Evolutionary conservation across 2,113 vertebrate species (phyloP).

Genomic region (Columba janthina): DNA sequence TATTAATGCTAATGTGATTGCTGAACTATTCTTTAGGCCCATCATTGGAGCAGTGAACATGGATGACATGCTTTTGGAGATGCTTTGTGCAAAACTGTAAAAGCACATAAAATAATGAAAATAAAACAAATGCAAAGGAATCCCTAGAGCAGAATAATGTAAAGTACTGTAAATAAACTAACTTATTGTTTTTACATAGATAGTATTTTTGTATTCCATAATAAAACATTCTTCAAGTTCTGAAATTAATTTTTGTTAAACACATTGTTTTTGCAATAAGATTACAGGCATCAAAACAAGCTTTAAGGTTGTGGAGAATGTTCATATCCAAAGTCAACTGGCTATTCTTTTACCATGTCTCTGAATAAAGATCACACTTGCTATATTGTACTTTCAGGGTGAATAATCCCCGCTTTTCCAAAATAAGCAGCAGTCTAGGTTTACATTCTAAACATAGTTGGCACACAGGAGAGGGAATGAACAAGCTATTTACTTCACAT

Average conservation of each 20-base stretch:
- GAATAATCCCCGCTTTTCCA: background rate
- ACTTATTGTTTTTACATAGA: constrained; percentile 84
- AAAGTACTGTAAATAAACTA: constrained; percentile 78
- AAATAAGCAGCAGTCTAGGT: background rate
- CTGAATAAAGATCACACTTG: constrained; percentile 2
- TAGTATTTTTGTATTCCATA: constrained; percentile 84
- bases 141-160: constrained; percentile 40
- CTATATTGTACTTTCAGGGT: background rate
- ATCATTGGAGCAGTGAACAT: constrained; percentile 93
- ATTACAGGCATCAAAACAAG: background rate
- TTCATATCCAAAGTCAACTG: background rate
- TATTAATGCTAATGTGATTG: constrained; percentile 86
- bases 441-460: background rate
- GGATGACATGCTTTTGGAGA: constrained; percentile 96
- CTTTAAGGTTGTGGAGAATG: background rate
- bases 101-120: background rate
- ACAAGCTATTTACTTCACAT: background rate
- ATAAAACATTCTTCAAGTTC: constrained; percentile 68
- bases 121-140: constrained; percentile 18
- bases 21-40: constrained; percentile 94
- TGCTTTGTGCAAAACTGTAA: constrained; percentile 91
- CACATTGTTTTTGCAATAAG: background rate
- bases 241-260: constrained; percentile 48
- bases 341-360: background rate
- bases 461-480: background rate